Base-by-base conservation (phyloP, 1,140 invertebrate species). In the Harpegnathos saltator region DNA sequence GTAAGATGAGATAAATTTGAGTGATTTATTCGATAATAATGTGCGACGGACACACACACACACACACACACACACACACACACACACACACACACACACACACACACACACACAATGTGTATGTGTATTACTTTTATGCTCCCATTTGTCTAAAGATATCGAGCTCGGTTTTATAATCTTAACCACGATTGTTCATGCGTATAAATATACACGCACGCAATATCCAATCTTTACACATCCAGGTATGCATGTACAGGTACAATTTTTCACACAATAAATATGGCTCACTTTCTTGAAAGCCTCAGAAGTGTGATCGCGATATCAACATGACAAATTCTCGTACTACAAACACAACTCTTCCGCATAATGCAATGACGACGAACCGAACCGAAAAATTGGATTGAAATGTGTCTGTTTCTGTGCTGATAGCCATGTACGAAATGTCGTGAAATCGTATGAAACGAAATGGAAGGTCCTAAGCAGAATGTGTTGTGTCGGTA, bases 241-340 rank as follows among this genome's bases (percentile, higher is more conserved):
- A 80, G 54, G 52, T 82, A 65, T 83, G 29, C 81, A 62, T 54
- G 68, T 63, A 84, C 86, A 88, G 86, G 86, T 88, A 87, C 86
- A 58, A 87, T 88, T 87, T 54, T 84, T 84, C 44, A 50, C 74
- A n/a, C 82, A 87, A 75, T 72, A 68, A 74, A 80, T 72, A 66
- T 77, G 54, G 72, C 56, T 56, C 77, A 68, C 38, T 75, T 75
- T 54, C 14, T 65, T 50, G 65, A 68, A 65, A 44, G 58, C 80
- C 63, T 24, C 15, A n/a, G n/a, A n/a, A n/a, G n/a, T n/a, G 38
- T 73, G 38, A 56, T 56, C 59, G 44, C 54, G 26, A 83, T 65
- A 56, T 71, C 14, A 72, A 56, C 19, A 24, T 26, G 44, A 68
- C 19, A 68, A 72, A 82, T 85, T 54, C 80, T 56, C 14, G 50